phyloP scores from a whole-genome alignment of 2,113 vertebrate species.

The Marmota flaviventris region DNA sequence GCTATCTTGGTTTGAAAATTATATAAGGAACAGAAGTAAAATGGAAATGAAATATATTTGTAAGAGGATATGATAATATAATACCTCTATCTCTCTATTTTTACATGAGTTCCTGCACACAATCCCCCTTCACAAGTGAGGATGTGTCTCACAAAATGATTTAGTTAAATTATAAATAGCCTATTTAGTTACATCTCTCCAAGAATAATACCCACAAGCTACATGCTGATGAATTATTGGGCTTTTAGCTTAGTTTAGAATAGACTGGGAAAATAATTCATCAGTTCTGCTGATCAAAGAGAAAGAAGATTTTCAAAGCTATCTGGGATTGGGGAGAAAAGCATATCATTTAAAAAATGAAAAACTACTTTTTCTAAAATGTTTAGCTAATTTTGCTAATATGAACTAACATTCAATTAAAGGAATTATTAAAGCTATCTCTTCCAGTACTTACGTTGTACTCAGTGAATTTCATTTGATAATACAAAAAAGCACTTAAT shows the following conservation, averaged over 20 bases:
- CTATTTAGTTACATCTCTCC: slow-evolving; percentile 9
- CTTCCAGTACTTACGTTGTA: not conserved
- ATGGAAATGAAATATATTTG: not conserved
- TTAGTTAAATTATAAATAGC: slow-evolving; percentile 66
- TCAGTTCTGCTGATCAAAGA: not conserved
- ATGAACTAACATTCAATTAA: slow-evolving; percentile 1
- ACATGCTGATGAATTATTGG: not conserved
- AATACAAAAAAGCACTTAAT: slow-evolving; percentile 19
- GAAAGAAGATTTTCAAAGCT: slow-evolving; percentile 51
- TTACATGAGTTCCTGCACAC: not conserved
- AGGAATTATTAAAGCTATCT: slow-evolving; percentile 13
- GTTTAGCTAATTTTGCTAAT: slow-evolving; percentile 26
- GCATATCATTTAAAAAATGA: not conserved
- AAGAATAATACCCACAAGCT: slow-evolving; percentile 58
- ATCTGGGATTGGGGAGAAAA: not conserved
- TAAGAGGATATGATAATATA: not conserved
- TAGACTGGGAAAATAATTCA: not conserved
- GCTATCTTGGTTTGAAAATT: slow-evolving; percentile 32
- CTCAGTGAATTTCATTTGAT: slow-evolving; percentile 23
- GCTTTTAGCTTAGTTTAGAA: slow-evolving; percentile 53
- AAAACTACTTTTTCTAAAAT: not conserved
- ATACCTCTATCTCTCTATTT: not conserved
- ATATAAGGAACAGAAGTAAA: not conserved
- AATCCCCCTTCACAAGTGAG: slow-evolving; percentile 9
- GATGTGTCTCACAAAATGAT: slow-evolving; percentile 4